A percentile compares a stretch with the other conserved stretches of the same genome.
phyloP scores from a whole-genome alignment of 2,888 invertebrate genomes.

The Seira ritae region DNA sequence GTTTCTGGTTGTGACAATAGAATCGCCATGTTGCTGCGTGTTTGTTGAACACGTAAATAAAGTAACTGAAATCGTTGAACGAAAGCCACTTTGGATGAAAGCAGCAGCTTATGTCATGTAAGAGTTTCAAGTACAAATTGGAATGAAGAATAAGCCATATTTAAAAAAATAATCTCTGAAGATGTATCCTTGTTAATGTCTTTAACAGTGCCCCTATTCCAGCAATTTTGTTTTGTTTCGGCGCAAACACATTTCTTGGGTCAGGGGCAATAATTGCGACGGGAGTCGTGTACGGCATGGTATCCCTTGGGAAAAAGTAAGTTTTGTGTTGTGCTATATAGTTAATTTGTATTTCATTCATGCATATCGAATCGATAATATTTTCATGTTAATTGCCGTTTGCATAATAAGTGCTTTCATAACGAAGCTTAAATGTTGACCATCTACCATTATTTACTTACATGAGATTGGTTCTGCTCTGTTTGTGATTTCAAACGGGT shows the following conservation, averaged over 20 bases:
- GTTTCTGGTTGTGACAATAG: constrained; percentile 90
- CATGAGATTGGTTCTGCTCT: background rate
- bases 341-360: background rate
- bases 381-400: too few species aligned
- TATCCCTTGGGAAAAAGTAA: constrained; percentile 97
- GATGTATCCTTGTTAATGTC: background rate
- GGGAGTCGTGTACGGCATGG: constrained; percentile 93
- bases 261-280: constrained; percentile 92
- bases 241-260: constrained; percentile 87
- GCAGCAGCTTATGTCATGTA: constrained; percentile 90
- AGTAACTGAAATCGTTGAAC: constrained; percentile 82
- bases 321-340: constrained; percentile 76
- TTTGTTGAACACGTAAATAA: constrained; percentile 95
- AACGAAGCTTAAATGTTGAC: too few species aligned
- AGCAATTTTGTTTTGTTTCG: constrained; percentile 86
- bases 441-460: too few species aligned
- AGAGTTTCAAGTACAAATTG: constrained; percentile 76
- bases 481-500: background rate
- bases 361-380: too few species aligned
- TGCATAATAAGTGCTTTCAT: too few species aligned
- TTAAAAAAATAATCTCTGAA: background rate
- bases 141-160: background rate
- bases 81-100: constrained; percentile 92
- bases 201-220: constrained; percentile 84
- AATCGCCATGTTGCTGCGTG: constrained; percentile 98